Base-by-base conservation (phyloP, 1,140 invertebrate species). In the Bombus huntii region DNA sequence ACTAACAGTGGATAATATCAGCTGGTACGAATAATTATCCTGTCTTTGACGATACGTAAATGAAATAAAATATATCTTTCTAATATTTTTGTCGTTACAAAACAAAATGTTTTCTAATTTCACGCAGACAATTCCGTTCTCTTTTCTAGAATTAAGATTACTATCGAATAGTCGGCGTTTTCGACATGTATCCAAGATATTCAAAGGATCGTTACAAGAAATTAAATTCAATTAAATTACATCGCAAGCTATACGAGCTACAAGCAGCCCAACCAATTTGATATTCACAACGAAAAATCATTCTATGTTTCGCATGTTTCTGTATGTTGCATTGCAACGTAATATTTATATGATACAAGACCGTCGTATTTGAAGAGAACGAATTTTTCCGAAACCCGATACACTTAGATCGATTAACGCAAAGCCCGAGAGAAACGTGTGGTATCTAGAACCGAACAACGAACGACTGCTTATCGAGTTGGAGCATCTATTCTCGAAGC, bases 401-500 rank as follows among this genome's bases (percentile, higher is more conserved):
- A 8, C 1, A 59, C 18, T 13, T 8, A 0, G 18, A 65, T 28
- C 59, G 59, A 78, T 78, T 66, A 66, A 37, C 62, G 31, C 6
- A 31, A 47, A 66, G 47, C 3, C 6, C 6, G 10, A 34, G 18
- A 44, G 66, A 68, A 79, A 66, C 44, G 4, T 1, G 31, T 39
- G 28, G 44, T 25, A 31, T 34, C 22, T 22, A 28, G 22, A 47
- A 66, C 3, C n/a, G 2, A 66, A 34, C 42, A 6, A 10, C 62
- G 25, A 31, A 18, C 18, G 62, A 44, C 39, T 57, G 75, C 10
- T 79, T 79, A 79, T 79, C 76, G 2, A 15, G 13, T 22, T 5
- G 76, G 28, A 34, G 34, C 76, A 79, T 79, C 62, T 79, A 44
- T 42, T n/a, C 31, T 66, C 31, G 9, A 18, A 66, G 59, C 76